Base-by-base conservation (phyloP, 2,888 invertebrate species). In the Melipona bicolor region DNA sequence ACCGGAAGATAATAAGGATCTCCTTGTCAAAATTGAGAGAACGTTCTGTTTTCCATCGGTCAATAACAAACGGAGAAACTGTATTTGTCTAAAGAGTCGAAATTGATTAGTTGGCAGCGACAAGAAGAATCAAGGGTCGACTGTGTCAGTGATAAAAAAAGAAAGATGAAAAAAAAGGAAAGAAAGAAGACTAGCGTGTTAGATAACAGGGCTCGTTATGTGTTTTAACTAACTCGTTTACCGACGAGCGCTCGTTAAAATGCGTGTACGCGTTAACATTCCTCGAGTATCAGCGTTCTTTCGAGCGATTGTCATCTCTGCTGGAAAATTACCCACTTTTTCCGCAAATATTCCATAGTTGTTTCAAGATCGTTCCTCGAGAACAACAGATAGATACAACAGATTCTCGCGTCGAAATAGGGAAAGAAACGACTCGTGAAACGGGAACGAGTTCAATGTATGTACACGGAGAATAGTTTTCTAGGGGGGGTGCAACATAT, bases 401-500 rank as follows among this genome's bases (percentile, higher is more conserved):
- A n/a, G n/a, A n/a, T n/a, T n/a, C 36, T 36, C 36, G 36, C 36
- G 36, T 36, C 36, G 36, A 5, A 27, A 61, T 4, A 15, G 1
- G 3, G 3, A 5, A 68, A 19, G 9, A 13, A n/a, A 6, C 24
- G 9, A 3, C 68, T 19, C 6, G 5, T n/a, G n/a, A n/a, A n/a
- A n/a, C n/a, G 43, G 19, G 36, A 21, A 21, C 59, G 24, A 4
- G 59, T 11, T 43, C 2, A 11, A 24, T 1, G 17, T 43, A 43
- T 43, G 43, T 43, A 43, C 43, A 43, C 2, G 1, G 32, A 13
- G 9, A 19, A 62, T 50, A 43, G 17, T 72, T 78, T 79, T 64
- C 64, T 50, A 2, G 61, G 43, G 56, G 24, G 52, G 69, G 64
- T 3, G 70, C 62, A 36, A 32, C 87, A 90, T 93, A 91, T 92